These are phyloP conservation scores for Dynastes tityus DNA, from an alignment of 2,888 invertebrate genomes.

Conservation along the genomic window DNA sequence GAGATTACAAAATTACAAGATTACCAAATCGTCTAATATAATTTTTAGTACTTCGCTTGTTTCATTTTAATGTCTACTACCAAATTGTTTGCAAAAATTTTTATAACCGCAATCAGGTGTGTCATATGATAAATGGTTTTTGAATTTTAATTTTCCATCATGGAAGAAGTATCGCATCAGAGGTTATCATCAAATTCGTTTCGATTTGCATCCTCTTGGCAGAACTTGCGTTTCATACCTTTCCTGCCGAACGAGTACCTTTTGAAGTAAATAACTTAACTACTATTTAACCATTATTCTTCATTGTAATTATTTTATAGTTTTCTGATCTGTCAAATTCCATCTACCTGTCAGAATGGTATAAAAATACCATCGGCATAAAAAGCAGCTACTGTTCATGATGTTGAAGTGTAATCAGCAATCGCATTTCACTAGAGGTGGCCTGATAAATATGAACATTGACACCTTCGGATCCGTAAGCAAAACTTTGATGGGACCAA, in stretches of 20 bases:
- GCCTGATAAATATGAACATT: not conserved
- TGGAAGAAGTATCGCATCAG: not conserved
- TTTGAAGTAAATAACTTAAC: not conserved
- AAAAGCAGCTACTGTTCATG: constrained; percentile 23
- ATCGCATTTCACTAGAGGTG: constrained; percentile 10
- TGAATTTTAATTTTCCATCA: not conserved
- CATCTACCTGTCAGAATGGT: constrained; percentile 47
- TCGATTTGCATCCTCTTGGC: not conserved
- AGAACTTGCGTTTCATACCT: not conserved
- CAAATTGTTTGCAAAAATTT: too few relatives aligned
- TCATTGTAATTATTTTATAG: constrained; percentile 3
- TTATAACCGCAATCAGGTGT: too few relatives aligned
- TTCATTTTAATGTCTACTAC: too few relatives aligned
- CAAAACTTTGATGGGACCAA: not conserved
- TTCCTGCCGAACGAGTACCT: constrained; percentile 6
- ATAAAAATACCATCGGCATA: constrained; percentile 24
- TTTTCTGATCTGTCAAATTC: constrained; percentile 29
- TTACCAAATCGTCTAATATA: too few relatives aligned
- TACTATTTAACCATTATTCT: not conserved
- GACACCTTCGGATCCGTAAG: constrained; percentile 21
- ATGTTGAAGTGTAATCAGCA: constrained; percentile 40
- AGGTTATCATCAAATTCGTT: not conserved
- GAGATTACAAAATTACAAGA: too few relatives aligned
- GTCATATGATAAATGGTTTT: too few relatives aligned
- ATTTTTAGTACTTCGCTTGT: too few relatives aligned